Conservation (phyloP, 2,113 vertebrate species). For the Corythornis vintsioides region DNA sequence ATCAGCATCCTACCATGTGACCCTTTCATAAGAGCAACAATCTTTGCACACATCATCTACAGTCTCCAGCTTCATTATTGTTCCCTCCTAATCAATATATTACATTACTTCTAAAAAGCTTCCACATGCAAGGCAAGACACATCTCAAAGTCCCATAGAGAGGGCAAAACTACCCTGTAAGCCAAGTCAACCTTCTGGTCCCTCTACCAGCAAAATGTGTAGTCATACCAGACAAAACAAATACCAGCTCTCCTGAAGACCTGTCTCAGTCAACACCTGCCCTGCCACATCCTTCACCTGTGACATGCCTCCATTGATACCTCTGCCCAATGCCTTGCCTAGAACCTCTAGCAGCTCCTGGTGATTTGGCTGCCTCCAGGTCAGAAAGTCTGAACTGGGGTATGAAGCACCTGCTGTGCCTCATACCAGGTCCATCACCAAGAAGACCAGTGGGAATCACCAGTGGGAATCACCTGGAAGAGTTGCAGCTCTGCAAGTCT, state of each 20-base stretch:
- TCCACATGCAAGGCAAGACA: background rate
- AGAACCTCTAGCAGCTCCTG: background rate
- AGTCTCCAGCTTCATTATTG: background rate
- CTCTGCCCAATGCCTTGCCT: background rate
- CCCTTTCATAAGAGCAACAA: background rate
- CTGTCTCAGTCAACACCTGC: background rate
- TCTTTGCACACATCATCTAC: background rate
- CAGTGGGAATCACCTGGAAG: background rate
- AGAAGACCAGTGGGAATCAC: background rate
- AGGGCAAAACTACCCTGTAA: conserved; percentile 7
- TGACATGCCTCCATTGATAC: fast-evolving
- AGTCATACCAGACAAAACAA: background rate
- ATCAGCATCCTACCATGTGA: fast-evolving
- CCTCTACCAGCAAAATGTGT: background rate
- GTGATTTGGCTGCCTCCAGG: background rate
- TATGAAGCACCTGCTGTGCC: background rate
- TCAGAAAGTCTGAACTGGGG: background rate
- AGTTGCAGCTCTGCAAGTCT: background rate
- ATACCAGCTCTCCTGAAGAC: background rate
- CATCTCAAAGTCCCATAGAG: background rate
- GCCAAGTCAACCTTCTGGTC: background rate
- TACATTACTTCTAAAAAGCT: conserved; percentile 25
- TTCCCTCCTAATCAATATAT: conserved; percentile 16
- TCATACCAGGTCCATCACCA: background rate
- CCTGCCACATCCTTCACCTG: background rate